These are phyloP conservation scores for Melanchra persicariae DNA, from an alignment of 2,888 invertebrate genomes.

Conservation along the genomic window DNA sequence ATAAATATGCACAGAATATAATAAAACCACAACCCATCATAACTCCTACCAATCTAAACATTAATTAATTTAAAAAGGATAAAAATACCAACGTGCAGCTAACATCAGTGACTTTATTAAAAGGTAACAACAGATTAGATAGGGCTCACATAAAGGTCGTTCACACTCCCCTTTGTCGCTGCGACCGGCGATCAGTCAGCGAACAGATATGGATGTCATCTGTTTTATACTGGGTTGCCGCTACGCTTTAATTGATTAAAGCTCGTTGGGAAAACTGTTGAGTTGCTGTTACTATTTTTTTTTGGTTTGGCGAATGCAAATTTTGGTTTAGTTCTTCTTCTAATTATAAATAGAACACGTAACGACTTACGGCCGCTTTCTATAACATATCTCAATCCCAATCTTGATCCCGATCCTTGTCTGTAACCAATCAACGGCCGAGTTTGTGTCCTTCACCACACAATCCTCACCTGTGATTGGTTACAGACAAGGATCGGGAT, in stretches of 20 bases:
- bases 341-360: not conserved
- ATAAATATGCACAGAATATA: no score
- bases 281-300: slow-evolving; percentile 33
- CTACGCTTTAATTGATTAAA: slow-evolving; percentile 77
- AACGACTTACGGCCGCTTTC: no score
- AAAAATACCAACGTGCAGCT: slow-evolving; percentile 35
- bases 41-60: slow-evolving; percentile 1
- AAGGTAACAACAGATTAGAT: slow-evolving; percentile 66
- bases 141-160: slow-evolving; percentile 58
- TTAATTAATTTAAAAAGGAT: slow-evolving; percentile 29
- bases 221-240: slow-evolving; percentile 69
- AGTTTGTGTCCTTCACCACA: no score
- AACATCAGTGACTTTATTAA: slow-evolving; percentile 58
- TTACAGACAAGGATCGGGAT: no score
- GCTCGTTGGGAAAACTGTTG: slow-evolving; percentile 63
- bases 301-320: not conserved
- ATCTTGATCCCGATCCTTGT: no score
- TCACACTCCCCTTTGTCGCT: slow-evolving; percentile 68
- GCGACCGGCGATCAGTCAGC: slow-evolving; percentile 77
- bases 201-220: slow-evolving; percentile 76
- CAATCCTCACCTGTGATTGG: no score
- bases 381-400: no score
- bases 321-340: not conserved
- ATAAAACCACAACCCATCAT: not conserved
- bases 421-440: no score